Base-by-base conservation (phyloP, 2,113 vertebrate species). In the Hydropotes inermis region DNA sequence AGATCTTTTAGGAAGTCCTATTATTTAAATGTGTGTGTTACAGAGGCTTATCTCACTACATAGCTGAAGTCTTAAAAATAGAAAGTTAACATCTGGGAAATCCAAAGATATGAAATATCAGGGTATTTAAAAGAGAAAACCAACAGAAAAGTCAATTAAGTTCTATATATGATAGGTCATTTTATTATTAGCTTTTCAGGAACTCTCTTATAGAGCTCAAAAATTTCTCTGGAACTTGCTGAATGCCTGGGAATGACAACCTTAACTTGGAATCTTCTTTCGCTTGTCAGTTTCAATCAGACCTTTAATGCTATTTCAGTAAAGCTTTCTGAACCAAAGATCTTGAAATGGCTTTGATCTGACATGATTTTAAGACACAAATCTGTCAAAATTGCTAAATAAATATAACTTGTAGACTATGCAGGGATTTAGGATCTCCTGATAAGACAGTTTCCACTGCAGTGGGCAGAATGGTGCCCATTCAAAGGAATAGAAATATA, bases 321-420 rank as follows among this genome's bases (percentile, higher is more conserved):
- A n/a, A 83, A 95, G 70, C n/a, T 64, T 95, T 88, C 87, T 97
- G 76, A 93, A 96, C 55, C 83, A 81, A 47, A 96, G 57, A 74
- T 93, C 94, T 87, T 95, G 76, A 94, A 95, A 93, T 70, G 60
- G 76, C 95, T 97, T 97, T 94, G 95, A 89, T 94, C 39, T 95
- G 82, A 95, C 87, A 79, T 60, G 82, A 91, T 92, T 94, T 97
- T 95, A 95, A 95, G 78, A 95, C 28, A 95, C 5, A 79, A 88
- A 50, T 87, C 70, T 95, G 60, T 97, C 91, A 95, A 87, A 97
- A 93, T 3, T 94, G 83, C 25, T 50, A 94, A 97, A 89, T 93
- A 96, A 97, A 93, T 89, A 74, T 43, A 95, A 93, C 27, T 86
- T 95, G 9, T 39, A 83, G 58, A 93, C 30, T 47, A 86, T 57